A percentile compares a stretch with the other conserved stretches of the same genome.
phyloP scores from a whole-genome alignment of 1,140 invertebrate species.

The Charaxes varanes region DNA sequence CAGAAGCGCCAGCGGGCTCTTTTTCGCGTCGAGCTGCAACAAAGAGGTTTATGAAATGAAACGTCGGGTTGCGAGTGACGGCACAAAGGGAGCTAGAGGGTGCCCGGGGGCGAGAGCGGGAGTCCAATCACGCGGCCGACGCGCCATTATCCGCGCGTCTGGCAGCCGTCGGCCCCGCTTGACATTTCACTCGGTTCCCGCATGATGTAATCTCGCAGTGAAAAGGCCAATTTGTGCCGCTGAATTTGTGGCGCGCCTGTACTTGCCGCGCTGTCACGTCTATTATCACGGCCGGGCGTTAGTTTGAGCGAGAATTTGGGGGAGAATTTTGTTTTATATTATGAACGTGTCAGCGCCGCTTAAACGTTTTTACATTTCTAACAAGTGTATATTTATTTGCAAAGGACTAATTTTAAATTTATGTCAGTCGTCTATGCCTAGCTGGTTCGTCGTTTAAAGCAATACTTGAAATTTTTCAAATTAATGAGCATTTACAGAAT shows the following conservation, averaged over 20 bases:
- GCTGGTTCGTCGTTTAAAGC: no score
- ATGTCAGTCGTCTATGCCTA: no score
- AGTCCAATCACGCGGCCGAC: conserved; percentile 72
- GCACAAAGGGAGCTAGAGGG: conserved; percentile 63
- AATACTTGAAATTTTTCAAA: no score
- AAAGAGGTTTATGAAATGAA: conserved; percentile 73
- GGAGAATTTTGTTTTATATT: conserved; percentile 44
- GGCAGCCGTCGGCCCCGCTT: conserved; percentile 70
- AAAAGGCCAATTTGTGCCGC: conserved; percentile 73
- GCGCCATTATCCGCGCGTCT: conserved; percentile 74
- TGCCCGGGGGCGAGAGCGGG: conserved; percentile 38
- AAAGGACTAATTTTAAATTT: no score
- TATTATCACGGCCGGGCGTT: conserved; percentile 54
- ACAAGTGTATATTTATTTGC: conserved; percentile 3
- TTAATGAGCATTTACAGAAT: no score
- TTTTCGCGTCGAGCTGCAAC: conserved; percentile 95
- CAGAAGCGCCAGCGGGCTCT: conserved; percentile 93
- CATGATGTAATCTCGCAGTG: conserved; percentile 74
- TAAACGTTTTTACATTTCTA: conserved; percentile 7
- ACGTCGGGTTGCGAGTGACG: conserved; percentile 67
- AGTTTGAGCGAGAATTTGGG: conserved; percentile 43
- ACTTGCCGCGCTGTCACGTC: conserved; percentile 65
- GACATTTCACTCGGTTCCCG: conserved; percentile 73
- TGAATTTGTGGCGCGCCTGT: conserved; percentile 69
- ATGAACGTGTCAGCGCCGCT: conserved; percentile 20